phyloP scores from a whole-genome alignment of 2,888 invertebrate species.

The Crematogaster levior region DNA sequence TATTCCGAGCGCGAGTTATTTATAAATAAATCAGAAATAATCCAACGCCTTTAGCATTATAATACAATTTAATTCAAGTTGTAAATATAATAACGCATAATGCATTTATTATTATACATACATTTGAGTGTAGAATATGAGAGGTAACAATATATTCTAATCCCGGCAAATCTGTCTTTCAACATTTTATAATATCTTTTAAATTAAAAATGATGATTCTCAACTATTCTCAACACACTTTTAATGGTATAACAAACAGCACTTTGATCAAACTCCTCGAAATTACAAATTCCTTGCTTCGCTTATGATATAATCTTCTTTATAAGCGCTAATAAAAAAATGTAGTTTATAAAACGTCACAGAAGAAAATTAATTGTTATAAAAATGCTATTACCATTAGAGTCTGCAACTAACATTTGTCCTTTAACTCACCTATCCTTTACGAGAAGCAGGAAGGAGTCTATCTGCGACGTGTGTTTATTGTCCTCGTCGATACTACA shows the following conservation, averaged over 20 bases:
- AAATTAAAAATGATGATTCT: not conserved
- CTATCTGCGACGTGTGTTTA: constrained; percentile 92
- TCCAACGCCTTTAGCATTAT: not conserved
- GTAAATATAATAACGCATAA: not conserved
- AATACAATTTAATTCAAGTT: not conserved
- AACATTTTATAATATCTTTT: constrained; percentile 1
- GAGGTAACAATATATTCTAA: not conserved
- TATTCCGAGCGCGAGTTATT: not conserved
- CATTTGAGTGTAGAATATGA: not conserved
- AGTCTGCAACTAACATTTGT: not conserved
- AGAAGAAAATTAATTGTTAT: not conserved
- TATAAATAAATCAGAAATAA: not conserved
- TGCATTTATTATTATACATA: not conserved
- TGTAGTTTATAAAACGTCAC: not conserved
- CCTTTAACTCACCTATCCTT: constrained; percentile 50
- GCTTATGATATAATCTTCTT: not conserved
- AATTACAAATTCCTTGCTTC: not conserved
- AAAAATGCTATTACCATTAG: not conserved
- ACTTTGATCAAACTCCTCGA: not conserved
- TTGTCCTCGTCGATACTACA: constrained; percentile 93
- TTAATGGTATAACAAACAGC: not conserved
- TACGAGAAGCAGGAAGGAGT: constrained; percentile 86
- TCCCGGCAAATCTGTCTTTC: not conserved
- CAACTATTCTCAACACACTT: not conserved
- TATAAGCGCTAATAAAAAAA: not conserved